These are phyloP conservation scores for Chunga burmeisteri DNA, from an alignment of 2,113 vertebrate genomes.

Conservation along the genomic window DNA sequence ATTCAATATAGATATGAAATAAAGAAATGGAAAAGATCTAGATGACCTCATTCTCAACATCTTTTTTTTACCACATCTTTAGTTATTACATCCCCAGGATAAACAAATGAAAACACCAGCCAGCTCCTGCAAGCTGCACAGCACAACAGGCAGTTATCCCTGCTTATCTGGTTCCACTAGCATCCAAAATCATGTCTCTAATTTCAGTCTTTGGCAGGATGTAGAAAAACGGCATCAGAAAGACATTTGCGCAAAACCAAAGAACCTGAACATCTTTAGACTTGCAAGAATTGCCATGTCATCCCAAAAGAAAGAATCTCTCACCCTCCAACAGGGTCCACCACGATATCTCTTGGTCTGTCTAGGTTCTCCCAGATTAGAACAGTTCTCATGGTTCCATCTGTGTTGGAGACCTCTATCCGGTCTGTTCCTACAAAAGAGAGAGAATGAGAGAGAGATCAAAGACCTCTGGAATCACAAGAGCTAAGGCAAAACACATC, in stretches of 20 bases:
- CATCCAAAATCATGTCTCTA: neutral
- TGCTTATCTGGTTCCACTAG: neutral
- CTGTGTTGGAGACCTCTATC: constrained; percentile 93
- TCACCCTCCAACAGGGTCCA: constrained; percentile 93
- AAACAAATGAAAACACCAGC: neutral
- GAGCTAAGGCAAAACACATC: neutral
- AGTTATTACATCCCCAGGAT: neutral
- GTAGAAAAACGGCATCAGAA: neutral
- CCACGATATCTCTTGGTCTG: constrained; percentile 95
- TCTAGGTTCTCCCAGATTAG: constrained; percentile 98
- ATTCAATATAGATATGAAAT: neutral
- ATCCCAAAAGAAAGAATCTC: neutral
- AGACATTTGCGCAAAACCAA: neutral
- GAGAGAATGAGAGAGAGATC: neutral
- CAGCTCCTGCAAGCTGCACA: neutral
- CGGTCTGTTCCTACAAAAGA: constrained; percentile 88
- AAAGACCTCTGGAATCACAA: neutral
- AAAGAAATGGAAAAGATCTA: neutral
- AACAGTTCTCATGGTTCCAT: constrained; percentile 94
- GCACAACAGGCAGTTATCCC: neutral
- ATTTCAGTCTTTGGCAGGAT: neutral
- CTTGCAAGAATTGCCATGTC: neutral
- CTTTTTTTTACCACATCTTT: neutral
- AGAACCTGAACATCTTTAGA: neutral
- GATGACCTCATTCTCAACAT: neutral